Evolutionary conservation across 2,888 invertebrate genomes (phyloP), one percentile per base, ranked within the genome.

Genomic region (Biston stratarius): DNA sequence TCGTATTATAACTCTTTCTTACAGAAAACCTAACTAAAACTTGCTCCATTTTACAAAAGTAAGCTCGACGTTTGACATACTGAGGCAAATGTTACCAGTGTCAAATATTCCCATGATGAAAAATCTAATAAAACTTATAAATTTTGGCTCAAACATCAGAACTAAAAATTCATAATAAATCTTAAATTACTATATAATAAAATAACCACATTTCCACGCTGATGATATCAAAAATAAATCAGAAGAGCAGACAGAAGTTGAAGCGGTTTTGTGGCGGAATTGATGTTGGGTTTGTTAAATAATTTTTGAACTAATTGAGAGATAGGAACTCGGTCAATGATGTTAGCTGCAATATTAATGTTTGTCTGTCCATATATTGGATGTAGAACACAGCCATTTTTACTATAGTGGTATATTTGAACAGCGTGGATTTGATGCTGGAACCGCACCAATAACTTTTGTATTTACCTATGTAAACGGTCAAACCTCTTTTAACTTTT

Each of bases 91-190:
- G 67, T 53, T 63, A 48, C 24, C 59, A 53, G 36, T 38, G 38
- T 57, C 57, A 67, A 48, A 62, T 56, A 61, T 61, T 66, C 51
- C 38, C 11, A 44, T 12, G 49, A 58, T 44, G 67, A 62, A 48
- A 44, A 62, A 63, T 61, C 48, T 34, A 62, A 59, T 59, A 59
- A 67, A 62, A 73, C 67, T 70, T 70, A 68, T 67, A 57, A 55
- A 57, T 75, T 82, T 87, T 87, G 88, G 88, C 89, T 85, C 86
- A 75, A 77, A 79, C 82, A 75, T 81, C 86, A 83, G 77, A 83
- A 83, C 84, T 82, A 70, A 85, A 86, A 83, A 84, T 9, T 83
- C 14, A 42, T 83, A 84, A 87, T 88, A 85, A 83, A 85, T 87
- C 83, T 81, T 78, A 84, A 82, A 82, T 82, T 82, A 83, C 82